Evolutionary conservation across 2,113 vertebrate species (phyloP).

Genomic region (Barbus barbus): DNA sequence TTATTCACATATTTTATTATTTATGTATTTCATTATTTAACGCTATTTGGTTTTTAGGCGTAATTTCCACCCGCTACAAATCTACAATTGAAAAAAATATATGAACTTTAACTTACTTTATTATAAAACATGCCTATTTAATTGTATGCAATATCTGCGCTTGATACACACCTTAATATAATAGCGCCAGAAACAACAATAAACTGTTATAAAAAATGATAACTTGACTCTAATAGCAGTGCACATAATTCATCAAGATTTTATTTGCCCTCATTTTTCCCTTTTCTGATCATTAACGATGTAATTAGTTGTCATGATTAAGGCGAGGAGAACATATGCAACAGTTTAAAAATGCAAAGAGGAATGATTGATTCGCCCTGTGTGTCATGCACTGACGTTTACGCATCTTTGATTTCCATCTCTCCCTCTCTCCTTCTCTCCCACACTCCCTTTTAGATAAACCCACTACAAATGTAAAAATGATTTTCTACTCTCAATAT

Average conservation of each 20-base stretch:
- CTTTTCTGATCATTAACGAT: slow-evolving; percentile 45
- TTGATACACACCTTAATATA: not conserved
- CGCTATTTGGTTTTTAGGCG: not conserved
- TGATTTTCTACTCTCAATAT: not conserved
- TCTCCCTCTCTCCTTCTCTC: slow-evolving; percentile 3
- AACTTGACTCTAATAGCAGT: not conserved
- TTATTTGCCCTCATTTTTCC: slow-evolving; percentile 25
- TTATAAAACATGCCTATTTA: not conserved
- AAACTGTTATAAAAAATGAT: not conserved
- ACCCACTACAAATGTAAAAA: not conserved
- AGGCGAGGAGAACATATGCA: slow-evolving; percentile 36
- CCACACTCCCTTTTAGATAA: not conserved
- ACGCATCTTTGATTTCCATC: slow-evolving; percentile 18
- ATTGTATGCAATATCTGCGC: not conserved
- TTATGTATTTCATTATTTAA: not conserved
- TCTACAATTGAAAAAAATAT: not conserved
- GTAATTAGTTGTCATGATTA: slow-evolving; percentile 51
- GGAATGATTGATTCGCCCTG: slow-evolving; percentile 49
- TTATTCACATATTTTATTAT: not conserved
- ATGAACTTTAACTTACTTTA: not conserved
- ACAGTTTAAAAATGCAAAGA: slow-evolving; percentile 50
- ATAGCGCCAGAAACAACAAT: not conserved
- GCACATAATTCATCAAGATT: slow-evolving; percentile 17
- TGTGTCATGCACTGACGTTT: slow-evolving; percentile 33
- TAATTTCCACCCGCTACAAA: not conserved